phyloP scores from a whole-genome alignment of 1,140 invertebrate genomes.

The Hyles euphorbiae region DNA sequence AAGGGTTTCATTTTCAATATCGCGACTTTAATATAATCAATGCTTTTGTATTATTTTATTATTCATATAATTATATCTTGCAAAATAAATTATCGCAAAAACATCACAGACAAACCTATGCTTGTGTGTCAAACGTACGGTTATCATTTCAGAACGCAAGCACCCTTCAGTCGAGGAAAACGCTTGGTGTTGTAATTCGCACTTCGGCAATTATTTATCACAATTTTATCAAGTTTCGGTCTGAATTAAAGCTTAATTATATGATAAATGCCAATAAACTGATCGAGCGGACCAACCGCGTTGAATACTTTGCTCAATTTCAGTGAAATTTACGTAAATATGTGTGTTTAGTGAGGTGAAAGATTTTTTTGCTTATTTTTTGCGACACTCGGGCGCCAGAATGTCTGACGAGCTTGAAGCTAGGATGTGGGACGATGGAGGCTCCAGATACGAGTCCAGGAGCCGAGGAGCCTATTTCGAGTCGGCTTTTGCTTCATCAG shows the following conservation, averaged over 20 bases:
- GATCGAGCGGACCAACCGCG: background rate
- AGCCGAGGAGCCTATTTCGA: conserved; percentile 57
- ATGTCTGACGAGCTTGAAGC: conserved; percentile 72
- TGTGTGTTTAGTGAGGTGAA: conserved; percentile 24
- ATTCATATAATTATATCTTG: too few species aligned
- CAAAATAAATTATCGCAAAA: too few species aligned
- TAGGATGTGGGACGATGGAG: conserved; percentile 66
- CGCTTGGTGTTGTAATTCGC: background rate
- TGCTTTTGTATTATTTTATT: too few species aligned
- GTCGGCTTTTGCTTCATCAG: conserved; percentile 62
- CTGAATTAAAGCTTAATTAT: conserved; percentile 16
- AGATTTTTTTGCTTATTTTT: conserved; percentile 24
- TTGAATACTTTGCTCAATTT: conserved; percentile 3
- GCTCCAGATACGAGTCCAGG: conserved; percentile 50
- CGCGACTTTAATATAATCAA: too few species aligned
- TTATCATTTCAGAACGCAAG: conserved; percentile 13
- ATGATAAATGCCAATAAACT: conserved; percentile 13
- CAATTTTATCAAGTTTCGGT: conserved; percentile 17
- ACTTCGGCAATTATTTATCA: conserved; percentile 16
- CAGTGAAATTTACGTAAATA: conserved; percentile 9
- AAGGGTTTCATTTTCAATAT: too few species aligned
- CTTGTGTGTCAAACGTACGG: too few species aligned
- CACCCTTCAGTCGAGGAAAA: conserved; percentile 11
- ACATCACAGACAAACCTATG: too few species aligned
- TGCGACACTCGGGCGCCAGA: conserved; percentile 50